Percentiles rank a stretch among this genome's conserved stretches.
Conservation (phyloP, 2,888 invertebrate species). For the Actias luna region DNA sequence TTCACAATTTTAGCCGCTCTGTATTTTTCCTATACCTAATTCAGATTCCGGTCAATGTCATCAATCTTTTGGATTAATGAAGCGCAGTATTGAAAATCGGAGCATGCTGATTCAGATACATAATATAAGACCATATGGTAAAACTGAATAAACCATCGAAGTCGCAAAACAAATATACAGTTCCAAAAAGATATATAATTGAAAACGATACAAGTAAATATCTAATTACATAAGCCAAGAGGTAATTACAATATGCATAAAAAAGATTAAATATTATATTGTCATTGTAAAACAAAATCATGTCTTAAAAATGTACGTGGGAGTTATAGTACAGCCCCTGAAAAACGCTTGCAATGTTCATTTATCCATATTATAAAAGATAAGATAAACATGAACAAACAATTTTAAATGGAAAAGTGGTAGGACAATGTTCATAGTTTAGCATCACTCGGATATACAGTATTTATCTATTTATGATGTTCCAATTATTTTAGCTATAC, state of each 20-base stretch:
- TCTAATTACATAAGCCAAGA: not conserved
- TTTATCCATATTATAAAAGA: conserved; percentile 4
- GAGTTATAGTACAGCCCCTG: conserved; percentile 4
- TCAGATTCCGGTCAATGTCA: no score
- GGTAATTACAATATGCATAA: not conserved
- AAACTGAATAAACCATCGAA: no score
- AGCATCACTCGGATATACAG: not conserved
- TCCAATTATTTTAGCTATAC: not conserved
- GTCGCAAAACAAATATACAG: no score
- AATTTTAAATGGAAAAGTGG: not conserved
- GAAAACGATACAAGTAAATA: not conserved
- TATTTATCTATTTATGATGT: not conserved
- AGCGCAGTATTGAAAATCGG: no score
- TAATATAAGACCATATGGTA: no score
- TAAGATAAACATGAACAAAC: conserved; percentile 2
- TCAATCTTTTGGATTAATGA: no score
- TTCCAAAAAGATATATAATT: not conserved
- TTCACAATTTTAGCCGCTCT: no score
- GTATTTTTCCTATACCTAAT: no score
- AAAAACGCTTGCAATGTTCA: not conserved
- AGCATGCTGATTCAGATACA: no score
- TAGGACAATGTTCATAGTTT: not conserved
- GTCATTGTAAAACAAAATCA: not conserved
- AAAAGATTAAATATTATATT: not conserved
- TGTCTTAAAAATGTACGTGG: not conserved